These are phyloP conservation scores for Peromyscus attwateri DNA, from an alignment of 2,797 vertebrate species.

Conservation along the genomic window DNA sequence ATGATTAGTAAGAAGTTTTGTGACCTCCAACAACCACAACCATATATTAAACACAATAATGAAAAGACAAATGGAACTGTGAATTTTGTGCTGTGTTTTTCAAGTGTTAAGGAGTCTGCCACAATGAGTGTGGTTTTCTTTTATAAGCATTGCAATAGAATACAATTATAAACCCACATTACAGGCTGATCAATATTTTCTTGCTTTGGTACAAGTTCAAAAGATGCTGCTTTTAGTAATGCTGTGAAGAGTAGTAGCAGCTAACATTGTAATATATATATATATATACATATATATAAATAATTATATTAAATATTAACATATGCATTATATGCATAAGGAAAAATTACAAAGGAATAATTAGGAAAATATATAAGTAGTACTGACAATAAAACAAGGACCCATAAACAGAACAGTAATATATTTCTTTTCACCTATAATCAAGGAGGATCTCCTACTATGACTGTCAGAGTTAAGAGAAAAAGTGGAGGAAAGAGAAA, in stretches of 20 bases:
- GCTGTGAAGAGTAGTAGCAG: neutral
- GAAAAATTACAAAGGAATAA: neutral
- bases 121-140: neutral
- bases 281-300: neutral
- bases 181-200: neutral
- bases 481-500: neutral
- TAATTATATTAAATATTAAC: neutral
- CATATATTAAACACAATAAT: constrained; percentile 3
- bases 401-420: neutral
- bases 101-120: neutral
- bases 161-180: neutral
- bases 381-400: neutral
- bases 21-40: neutral
- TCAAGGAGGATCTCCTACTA: constrained; percentile 9
- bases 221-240: neutral
- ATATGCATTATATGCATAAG: neutral
- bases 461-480: neutral
- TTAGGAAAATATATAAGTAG: neutral
- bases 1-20: neutral
- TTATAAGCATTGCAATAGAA: neutral
- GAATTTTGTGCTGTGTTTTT: constrained; percentile 13
- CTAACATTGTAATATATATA: neutral
- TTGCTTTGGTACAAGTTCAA: neutral
- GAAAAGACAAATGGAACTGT: constrained; percentile 11
- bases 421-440: neutral